Conservation (phyloP, 1,140 invertebrate species). For the Pseudomyrmex pallidus region DNA sequence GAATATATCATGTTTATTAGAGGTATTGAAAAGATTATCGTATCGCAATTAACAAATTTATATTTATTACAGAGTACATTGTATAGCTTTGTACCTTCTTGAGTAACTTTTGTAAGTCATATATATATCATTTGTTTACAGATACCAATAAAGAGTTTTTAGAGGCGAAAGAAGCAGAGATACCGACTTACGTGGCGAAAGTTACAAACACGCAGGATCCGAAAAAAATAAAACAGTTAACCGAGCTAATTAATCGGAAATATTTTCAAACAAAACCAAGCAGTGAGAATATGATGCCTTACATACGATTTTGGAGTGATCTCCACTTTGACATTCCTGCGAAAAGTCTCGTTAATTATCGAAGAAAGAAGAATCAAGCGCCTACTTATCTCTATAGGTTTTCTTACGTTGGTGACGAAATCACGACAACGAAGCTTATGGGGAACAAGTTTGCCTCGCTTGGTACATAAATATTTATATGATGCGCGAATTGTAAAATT, state of each 20-base stretch:
- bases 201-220: background rate
- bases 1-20: constrained; percentile 59
- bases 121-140: constrained; percentile 16
- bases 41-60: background rate
- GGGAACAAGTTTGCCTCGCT: background rate
- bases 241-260: constrained; percentile 13
- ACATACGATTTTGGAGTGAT: constrained; percentile 39
- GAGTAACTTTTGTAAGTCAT: background rate
- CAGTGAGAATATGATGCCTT: constrained; percentile 17
- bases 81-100: background rate
- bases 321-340: background rate
- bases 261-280: constrained; percentile 47
- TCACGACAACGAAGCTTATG: constrained; percentile 1
- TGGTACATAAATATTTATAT: background rate
- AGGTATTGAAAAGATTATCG: constrained; percentile 30
- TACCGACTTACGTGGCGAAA: background rate
- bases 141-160: constrained; percentile 30
- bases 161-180: background rate
- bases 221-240: background rate
- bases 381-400: constrained; percentile 54
- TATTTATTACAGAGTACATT: no score
- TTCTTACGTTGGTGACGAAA: constrained; percentile 47
- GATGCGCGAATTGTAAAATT: no score
- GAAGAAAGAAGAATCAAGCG: constrained; percentile 20
- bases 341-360: constrained; percentile 19